Base-by-base conservation (phyloP, 2,797 vertebrate species). In the Hylomyscus alleni region DNA sequence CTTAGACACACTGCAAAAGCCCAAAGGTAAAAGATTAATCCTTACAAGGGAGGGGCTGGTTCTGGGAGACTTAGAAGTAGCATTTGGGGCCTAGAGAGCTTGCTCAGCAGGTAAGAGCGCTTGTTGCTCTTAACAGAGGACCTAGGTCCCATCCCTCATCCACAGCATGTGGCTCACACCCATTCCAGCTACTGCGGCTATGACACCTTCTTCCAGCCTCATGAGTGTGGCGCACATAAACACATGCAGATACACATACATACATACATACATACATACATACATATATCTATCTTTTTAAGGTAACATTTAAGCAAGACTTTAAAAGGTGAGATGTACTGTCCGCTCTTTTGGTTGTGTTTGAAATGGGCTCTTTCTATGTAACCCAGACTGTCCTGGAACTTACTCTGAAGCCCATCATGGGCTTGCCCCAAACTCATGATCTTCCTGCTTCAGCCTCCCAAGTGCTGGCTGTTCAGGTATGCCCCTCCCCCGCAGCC, bases 21-120 rank as follows among this genome's bases (percentile, higher is more conserved):
- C 40, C 26, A 58, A 60, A 81, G 40, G 60, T 20, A 81, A 89
- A 78, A 40, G 6, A 65, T 81, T 75, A 12, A 20, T 91, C 31
- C 8, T 85, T 40, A 73, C 8, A 1, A 73, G 26, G 6, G 1
- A 52, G n/a, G 6, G 47, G 47, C n/a, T 60, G 52, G 47, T 78
- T 62, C 73, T 65, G 67, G 60, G 88, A 95, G 54, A 47, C 65
- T 88, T 92, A 50, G 73, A 86, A 47, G 72, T 60, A 89, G 54
- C 50, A 7, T 4, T 29, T 1, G 0, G 67, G 50, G 9, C 50
- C 24, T 40, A 24, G 67, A 26, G 31, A 52, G n/a, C 37, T 19
- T 17, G n/a, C 85, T 73, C 50, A 29, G 50, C 67, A 40, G 67
- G 52, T 73, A 54, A 87, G 85, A 73, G 67, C 34, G 19, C 50